Evolutionary conservation across 1,140 invertebrate genomes (phyloP).

Genomic region (Drosophila kepulauana): DNA sequence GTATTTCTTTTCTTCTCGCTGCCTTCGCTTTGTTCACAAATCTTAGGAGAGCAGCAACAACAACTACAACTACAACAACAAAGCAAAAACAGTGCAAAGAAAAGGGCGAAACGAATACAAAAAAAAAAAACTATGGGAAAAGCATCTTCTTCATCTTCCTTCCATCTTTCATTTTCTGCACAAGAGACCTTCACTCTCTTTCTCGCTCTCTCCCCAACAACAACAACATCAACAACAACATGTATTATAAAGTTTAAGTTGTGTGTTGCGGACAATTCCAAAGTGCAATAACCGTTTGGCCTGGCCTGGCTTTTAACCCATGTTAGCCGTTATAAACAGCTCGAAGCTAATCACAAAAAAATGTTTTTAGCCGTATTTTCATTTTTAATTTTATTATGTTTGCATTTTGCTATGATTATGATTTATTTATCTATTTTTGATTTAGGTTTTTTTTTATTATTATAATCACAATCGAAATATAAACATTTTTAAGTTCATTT

Average conservation of each 20-base stretch:
- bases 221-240: conserved; percentile 28
- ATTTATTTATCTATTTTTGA: no score
- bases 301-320: conserved; percentile 54
- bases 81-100: not conserved
- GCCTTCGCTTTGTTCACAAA: conserved; percentile 22
- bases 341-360: conserved; percentile 1
- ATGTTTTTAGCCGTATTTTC: not conserved
- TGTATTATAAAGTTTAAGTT: conserved; percentile 31
- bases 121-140: conserved; percentile 39
- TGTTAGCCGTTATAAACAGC: conserved; percentile 13
- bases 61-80: conserved; percentile 8
- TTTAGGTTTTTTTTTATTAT: no score
- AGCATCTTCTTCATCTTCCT: conserved; percentile 38
- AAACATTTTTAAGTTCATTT: no score
- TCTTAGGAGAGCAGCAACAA: conserved; percentile 24
- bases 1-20: conserved; percentile 36
- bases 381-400: not conserved
- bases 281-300: conserved; percentile 69
- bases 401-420: no score
- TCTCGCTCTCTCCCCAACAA: conserved; percentile 19
- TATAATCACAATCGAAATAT: no score
- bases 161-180: conserved; percentile 36
- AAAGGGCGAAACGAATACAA: conserved; percentile 28
- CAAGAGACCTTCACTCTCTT: conserved; percentile 1
- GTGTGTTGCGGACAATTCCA: conserved; percentile 57